These are phyloP conservation scores for Dryobates pubescens DNA, from an alignment of 2,797 vertebrate genomes.

Conservation along the genomic window DNA sequence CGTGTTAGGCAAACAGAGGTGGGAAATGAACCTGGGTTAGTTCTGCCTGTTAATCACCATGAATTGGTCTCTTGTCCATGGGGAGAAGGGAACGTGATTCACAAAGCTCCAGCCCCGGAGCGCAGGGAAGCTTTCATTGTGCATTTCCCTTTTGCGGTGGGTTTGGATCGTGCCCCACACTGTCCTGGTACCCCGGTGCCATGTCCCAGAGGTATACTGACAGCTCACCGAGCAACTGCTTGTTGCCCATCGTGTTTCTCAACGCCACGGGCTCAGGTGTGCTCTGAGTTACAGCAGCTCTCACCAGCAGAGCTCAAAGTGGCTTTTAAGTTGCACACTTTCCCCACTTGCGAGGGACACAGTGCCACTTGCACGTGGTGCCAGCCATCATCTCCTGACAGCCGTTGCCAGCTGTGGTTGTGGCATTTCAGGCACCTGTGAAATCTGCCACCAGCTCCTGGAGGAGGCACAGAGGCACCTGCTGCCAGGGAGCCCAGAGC, in stretches of 20 bases:
- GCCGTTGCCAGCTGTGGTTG: rapidly evolving
- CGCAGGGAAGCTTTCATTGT: not conserved
- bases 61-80: not conserved
- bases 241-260: not conserved
- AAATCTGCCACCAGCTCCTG: not conserved
- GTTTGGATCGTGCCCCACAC: not conserved
- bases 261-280: rapidly evolving
- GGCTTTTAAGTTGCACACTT: rapidly evolving
- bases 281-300: not conserved
- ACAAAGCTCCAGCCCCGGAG: not conserved
- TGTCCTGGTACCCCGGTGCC: rapidly evolving
- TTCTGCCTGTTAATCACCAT: not conserved
- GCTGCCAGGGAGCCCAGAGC: not conserved
- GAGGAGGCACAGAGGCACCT: not conserved
- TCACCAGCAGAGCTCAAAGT: not conserved
- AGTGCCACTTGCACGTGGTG: rapidly evolving
- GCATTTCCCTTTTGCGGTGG: not conserved
- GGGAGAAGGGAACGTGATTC: not conserved
- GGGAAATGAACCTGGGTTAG: not conserved
- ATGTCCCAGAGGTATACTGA: rapidly evolving
- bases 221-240: rapidly evolving
- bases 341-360: not conserved
- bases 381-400: not conserved
- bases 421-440: not conserved
- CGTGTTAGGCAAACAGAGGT: not conserved